Conservation (phyloP, 2,797 vertebrate genomes). For the Xenops minutus region DNA sequence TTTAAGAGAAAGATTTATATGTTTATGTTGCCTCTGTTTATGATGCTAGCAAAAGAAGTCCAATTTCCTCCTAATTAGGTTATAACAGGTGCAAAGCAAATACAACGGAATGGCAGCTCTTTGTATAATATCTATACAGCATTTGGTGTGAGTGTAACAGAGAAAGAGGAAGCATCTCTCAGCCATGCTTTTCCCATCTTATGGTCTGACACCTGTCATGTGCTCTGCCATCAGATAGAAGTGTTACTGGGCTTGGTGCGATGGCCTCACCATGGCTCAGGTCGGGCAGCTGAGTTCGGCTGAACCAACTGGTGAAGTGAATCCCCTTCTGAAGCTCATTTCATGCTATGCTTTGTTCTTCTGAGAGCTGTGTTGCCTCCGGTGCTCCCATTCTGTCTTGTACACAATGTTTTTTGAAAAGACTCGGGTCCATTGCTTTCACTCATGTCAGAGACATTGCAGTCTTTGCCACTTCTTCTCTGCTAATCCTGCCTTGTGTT, state of each 20-base stretch:
- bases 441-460: fast-evolving
- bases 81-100: conserved; percentile 30
- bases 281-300: background rate
- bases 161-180: background rate
- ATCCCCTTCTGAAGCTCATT: background rate
- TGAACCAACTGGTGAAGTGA: background rate
- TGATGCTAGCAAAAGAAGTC: conserved; percentile 13
- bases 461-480: background rate
- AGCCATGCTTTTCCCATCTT: background rate
- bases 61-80: conserved; percentile 46
- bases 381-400: background rate
- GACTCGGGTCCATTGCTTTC: background rate
- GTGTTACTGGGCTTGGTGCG: background rate
- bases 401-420: fast-evolving
- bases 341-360: background rate
- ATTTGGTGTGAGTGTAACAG: background rate
- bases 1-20: conserved; percentile 34
- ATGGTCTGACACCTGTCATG: background rate
- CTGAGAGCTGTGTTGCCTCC: background rate
- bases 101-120: background rate
- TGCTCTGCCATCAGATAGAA: fast-evolving
- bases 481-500: background rate
- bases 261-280: background rate
- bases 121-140: background rate
- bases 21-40: conserved; percentile 26